These are phyloP conservation scores for Onychostruthus taczanowskii DNA, from an alignment of 2,113 vertebrate genomes.

Conservation along the genomic window DNA sequence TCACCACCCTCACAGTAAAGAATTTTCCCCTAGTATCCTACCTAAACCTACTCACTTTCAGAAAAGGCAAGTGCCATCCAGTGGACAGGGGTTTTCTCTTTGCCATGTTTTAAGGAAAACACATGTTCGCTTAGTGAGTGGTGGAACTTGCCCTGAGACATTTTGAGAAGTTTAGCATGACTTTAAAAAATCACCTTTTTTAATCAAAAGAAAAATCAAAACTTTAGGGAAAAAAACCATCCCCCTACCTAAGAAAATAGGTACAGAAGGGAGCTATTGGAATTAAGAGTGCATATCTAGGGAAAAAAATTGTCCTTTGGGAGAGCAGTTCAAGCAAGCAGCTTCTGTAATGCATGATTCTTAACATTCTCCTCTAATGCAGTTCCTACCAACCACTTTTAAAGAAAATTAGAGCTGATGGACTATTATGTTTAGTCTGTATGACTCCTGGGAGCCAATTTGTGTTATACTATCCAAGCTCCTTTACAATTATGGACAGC, in stretches of 20 bases:
- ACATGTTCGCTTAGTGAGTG: not conserved
- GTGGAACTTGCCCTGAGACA: not conserved
- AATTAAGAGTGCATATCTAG: not conserved
- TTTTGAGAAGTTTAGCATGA: not conserved
- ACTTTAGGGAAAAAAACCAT: not conserved
- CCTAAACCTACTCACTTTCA: not conserved
- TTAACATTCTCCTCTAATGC: not conserved
- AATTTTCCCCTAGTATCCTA: not conserved
- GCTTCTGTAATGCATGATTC: not conserved
- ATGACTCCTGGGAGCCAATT: not conserved
- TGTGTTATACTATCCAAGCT: not conserved
- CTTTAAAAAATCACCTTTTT: not conserved
- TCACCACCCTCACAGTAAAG: not conserved
- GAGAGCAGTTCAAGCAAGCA: not conserved
- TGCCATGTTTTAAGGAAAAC: not conserved
- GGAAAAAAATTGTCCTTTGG: not conserved
- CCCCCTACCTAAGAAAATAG: not conserved
- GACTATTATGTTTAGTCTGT: not conserved
- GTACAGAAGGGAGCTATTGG: not conserved
- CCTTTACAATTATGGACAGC: not conserved
- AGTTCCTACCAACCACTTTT: not conserved
- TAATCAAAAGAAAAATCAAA: not conserved
- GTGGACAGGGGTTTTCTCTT: accelerated
- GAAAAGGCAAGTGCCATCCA: not conserved
- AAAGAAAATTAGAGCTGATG: slow-evolving; percentile 35